Conservation (phyloP, 2,113 vertebrate species). For the Beaufortia kweichowensis region DNA sequence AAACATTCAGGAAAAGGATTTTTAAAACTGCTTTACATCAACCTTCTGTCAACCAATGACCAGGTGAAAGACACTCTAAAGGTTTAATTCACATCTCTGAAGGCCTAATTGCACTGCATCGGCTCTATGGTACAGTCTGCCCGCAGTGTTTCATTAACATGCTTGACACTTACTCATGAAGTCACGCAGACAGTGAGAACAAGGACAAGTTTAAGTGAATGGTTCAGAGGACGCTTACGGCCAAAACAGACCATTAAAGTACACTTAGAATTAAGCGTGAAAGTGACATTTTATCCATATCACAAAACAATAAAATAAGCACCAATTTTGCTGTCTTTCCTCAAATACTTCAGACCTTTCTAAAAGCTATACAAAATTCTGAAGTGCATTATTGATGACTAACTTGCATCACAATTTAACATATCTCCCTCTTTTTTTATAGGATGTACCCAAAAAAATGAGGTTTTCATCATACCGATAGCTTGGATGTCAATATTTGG, state of each 20-base stretch:
- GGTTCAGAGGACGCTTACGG: background rate
- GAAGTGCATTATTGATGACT: no score
- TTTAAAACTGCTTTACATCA: slow-evolving; percentile 41
- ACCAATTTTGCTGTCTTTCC: background rate
- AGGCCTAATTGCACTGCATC: slow-evolving; percentile 47
- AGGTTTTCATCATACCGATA: no score
- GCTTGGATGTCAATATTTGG: no score
- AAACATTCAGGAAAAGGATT: slow-evolving; percentile 22
- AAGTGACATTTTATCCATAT: slow-evolving; percentile 19
- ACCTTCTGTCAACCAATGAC: slow-evolving; percentile 28
- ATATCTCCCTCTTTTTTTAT: no score
- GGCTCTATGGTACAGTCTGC: background rate
- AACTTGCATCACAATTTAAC: no score
- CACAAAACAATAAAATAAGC: slow-evolving; percentile 28
- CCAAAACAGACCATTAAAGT: background rate
- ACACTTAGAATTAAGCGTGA: background rate
- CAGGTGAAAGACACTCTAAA: slow-evolving; percentile 36
- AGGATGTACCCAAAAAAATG: no score
- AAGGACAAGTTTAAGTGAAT: background rate
- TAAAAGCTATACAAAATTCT: background rate
- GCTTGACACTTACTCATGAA: slow-evolving; percentile 13
- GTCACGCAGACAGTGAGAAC: slow-evolving; percentile 12
- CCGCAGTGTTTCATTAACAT: slow-evolving; percentile 9
- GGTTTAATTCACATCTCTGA: slow-evolving; percentile 36
- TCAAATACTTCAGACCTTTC: background rate